These are phyloP conservation scores for Melanostigma gelatinosum DNA, from an alignment of 2,113 vertebrate species.

Conservation along the genomic window DNA sequence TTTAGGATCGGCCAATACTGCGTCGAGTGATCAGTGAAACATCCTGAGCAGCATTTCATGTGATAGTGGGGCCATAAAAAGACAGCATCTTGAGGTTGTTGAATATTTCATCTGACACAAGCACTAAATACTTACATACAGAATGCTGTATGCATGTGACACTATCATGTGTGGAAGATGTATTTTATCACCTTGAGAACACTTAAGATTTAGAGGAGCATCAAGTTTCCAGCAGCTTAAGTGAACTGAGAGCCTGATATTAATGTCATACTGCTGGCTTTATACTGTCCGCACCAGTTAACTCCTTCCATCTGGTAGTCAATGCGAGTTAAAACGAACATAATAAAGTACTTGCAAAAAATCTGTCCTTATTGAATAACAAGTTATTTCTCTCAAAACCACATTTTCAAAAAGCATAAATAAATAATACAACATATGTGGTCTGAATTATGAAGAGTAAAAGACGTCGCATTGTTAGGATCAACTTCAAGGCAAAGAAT, in stretches of 20 bases:
- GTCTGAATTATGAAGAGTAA: slow-evolving; percentile 40
- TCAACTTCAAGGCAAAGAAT: slow-evolving; percentile 11
- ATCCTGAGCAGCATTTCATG: slow-evolving; percentile 1
- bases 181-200: slow-evolving; percentile 19
- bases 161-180: background rate
- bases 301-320: slow-evolving; percentile 36
- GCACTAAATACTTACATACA: background rate
- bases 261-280: slow-evolving; percentile 34
- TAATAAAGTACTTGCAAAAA: slow-evolving; percentile 2
- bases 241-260: slow-evolving; percentile 42
- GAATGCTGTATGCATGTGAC: background rate
- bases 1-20: background rate
- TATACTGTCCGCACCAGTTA: slow-evolving; percentile 15
- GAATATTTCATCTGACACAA: slow-evolving; percentile 12
- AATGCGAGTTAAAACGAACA: slow-evolving; percentile 46
- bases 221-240: slow-evolving; percentile 26
- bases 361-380: background rate
- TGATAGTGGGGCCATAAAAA: slow-evolving; percentile 9
- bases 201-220: slow-evolving; percentile 21
- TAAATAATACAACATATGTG: background rate
- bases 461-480: background rate
- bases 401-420: slow-evolving; percentile 33
- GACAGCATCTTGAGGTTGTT: background rate
- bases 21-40: background rate
- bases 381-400: slow-evolving; percentile 22